Evolutionary conservation across 2,888 invertebrate genomes (phyloP).

Genomic region (Leptopilina myrica): DNA sequence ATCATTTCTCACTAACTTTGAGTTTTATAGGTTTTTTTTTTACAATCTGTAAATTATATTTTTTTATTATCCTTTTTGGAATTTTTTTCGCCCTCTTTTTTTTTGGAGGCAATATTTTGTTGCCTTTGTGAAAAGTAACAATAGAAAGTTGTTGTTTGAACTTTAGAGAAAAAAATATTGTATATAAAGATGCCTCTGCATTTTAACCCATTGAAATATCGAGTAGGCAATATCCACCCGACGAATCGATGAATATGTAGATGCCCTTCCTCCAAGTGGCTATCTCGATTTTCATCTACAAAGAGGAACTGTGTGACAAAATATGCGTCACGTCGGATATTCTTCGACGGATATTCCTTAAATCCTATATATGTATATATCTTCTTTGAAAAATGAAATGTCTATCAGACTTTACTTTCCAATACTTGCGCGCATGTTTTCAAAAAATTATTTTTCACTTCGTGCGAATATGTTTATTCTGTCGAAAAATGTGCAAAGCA

Average conservation of each 20-base stretch:
- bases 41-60: no score
- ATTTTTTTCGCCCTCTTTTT: no score
- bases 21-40: no score
- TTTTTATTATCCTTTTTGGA: no score
- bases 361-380: constrained; percentile 2
- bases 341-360: constrained; percentile 13
- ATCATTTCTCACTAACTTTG: no score
- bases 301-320: constrained; percentile 27
- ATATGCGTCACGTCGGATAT: constrained; percentile 20
- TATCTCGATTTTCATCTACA: constrained; percentile 48
- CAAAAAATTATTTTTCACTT: no score
- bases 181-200: constrained; percentile 24
- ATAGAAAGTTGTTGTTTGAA: not conserved
- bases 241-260: constrained; percentile 53
- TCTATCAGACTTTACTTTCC: constrained; percentile 13
- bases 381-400: constrained; percentile 1
- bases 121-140: no score
- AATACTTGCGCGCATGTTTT: not conserved
- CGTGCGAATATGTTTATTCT: no score
- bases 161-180: not conserved
- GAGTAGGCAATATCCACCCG: constrained; percentile 51
- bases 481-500: no score
- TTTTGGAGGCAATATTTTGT: no score
- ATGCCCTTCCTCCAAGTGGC: constrained; percentile 42
- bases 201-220: constrained; percentile 52